A percentile compares a stretch with the other conserved stretches of the same genome.
phyloP scores from a whole-genome alignment of 2,888 invertebrate genomes.

The Scaptodrosophila latifasciaeformis region DNA sequence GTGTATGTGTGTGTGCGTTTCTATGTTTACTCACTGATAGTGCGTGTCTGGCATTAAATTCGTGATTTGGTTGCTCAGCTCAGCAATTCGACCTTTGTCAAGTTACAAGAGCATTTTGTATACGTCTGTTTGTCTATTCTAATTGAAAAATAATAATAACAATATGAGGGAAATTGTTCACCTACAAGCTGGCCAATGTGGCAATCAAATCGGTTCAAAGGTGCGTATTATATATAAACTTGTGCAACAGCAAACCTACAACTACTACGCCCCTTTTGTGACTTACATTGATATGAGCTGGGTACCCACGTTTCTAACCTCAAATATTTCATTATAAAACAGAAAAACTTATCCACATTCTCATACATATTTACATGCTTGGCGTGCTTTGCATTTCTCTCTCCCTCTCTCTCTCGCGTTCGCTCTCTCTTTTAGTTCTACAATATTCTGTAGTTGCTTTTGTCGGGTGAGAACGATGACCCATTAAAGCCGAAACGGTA shows the following conservation, averaged over 20 bases:
- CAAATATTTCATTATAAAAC: conserved; percentile 69
- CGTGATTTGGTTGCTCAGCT: conserved; percentile 1
- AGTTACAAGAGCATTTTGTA: conserved; percentile 9
- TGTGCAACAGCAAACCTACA: conserved; percentile 13
- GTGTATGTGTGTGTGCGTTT: neutral
- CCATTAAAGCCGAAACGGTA: too few species aligned
- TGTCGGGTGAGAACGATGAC: neutral
- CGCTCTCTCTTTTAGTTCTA: conserved; percentile 1
- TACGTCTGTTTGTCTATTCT: conserved; percentile 1
- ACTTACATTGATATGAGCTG: neutral
- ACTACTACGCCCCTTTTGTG: conserved; percentile 4
- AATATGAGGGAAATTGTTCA: conserved; percentile 94
- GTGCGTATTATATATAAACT: conserved; percentile 76
- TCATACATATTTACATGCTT: too few species aligned
- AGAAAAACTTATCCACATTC: conserved; percentile 14
- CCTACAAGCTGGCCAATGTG: conserved; percentile 92
- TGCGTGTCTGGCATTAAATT: neutral
- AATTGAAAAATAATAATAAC: conserved; percentile 3
- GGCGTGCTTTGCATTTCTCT: neutral
- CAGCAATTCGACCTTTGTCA: conserved; percentile 31
- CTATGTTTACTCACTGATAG: neutral
- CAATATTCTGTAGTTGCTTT: neutral
- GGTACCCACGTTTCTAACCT: conserved; percentile 53
- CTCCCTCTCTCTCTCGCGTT: conserved; percentile 9
- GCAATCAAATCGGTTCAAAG: conserved; percentile 95